phyloP scores from a whole-genome alignment of 2,113 vertebrate species.

The Gallinago jamesoni region DNA sequence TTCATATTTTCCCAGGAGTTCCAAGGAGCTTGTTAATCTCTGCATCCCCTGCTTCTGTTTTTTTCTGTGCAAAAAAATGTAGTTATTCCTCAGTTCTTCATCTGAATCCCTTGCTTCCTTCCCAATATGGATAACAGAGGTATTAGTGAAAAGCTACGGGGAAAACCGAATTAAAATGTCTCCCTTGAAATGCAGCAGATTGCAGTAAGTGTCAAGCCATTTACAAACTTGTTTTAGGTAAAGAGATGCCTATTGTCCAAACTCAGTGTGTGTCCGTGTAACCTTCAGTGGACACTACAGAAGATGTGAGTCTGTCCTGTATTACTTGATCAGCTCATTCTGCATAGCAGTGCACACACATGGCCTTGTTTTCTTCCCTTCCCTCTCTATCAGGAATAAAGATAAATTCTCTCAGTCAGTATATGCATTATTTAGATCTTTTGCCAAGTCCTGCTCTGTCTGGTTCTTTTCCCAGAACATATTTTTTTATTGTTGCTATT shows the following conservation, averaged over 20 bases:
- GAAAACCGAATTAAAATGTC: background rate
- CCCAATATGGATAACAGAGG: background rate
- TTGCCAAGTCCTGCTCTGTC: background rate
- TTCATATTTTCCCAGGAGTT: background rate
- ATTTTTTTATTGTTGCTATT: background rate
- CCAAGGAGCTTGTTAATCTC: background rate
- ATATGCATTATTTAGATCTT: background rate
- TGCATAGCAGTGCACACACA: rapidly evolving
- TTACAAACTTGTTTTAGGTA: background rate
- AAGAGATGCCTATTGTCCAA: background rate
- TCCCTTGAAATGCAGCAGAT: background rate
- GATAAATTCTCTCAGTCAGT: background rate
- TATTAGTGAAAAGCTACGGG: background rate
- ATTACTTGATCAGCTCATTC: background rate
- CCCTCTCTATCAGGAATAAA: background rate
- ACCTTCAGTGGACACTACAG: background rate
- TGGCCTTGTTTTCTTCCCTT: rapidly evolving
- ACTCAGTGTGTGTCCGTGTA: background rate
- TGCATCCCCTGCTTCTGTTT: background rate
- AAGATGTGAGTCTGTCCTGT: background rate
- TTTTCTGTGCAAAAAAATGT: background rate
- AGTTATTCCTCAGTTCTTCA: background rate
- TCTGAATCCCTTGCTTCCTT: background rate
- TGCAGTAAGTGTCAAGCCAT: background rate
- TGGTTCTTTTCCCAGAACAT: background rate